Percentiles rank a stretch among this genome's conserved stretches.
Conservation (phyloP, 1,140 invertebrate genomes). For the Trinorchestia longiramus region DNA sequence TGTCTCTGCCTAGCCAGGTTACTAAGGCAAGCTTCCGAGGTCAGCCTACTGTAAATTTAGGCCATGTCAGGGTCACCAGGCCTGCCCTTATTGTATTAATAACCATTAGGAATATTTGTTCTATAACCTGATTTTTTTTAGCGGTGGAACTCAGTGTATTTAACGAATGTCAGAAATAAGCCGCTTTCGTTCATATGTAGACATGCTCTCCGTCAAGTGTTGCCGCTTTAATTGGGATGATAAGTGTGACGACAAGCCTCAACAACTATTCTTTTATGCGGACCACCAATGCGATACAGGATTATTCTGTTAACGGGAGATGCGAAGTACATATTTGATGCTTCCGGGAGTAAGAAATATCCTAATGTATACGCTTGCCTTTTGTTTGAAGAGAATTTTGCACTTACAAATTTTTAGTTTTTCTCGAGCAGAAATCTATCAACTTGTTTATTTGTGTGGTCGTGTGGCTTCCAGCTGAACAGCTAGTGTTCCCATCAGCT, state of each 20-base stretch:
- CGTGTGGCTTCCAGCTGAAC: not conserved
- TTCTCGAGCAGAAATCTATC: not conserved
- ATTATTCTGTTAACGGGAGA: not conserved
- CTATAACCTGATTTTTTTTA: not conserved
- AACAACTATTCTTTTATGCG: not conserved
- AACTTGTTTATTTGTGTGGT: not conserved
- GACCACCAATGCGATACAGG: not conserved
- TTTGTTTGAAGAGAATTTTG: not conserved
- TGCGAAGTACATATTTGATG: not conserved
- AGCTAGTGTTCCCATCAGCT: not conserved
- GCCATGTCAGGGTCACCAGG: not conserved
- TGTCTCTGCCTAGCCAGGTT: no score
- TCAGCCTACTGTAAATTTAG: not conserved
- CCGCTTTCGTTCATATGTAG: no score
- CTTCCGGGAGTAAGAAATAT: not conserved
- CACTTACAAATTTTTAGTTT: not conserved
- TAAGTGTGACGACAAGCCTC: not conserved
- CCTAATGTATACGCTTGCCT: not conserved
- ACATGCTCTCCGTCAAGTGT: no score
- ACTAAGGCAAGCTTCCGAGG: not conserved
- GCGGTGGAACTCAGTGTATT: not conserved
- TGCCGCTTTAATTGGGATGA: no score
- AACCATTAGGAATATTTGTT: not conserved
- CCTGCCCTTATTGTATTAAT: not conserved
- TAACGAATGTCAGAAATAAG: not conserved